phyloP scores from a whole-genome alignment of 1,140 invertebrate genomes.

The Psilanteris sp. region DNA sequence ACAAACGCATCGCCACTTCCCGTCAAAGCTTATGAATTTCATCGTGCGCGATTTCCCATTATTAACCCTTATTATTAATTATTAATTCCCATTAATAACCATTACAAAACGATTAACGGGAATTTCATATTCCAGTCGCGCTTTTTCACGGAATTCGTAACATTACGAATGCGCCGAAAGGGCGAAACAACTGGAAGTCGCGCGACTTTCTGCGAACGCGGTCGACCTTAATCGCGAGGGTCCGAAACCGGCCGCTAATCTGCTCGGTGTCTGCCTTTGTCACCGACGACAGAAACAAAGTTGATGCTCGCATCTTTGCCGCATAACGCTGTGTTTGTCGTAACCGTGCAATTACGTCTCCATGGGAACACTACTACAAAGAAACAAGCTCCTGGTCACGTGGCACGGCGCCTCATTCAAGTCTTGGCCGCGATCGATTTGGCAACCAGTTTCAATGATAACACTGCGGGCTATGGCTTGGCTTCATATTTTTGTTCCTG shows the following conservation, averaged over 20 bases:
- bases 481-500: too few relatives aligned
- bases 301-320: conserved; percentile 60
- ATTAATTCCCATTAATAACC: too few relatives aligned
- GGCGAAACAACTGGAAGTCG: too few relatives aligned
- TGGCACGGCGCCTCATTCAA: conserved; percentile 60
- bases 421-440: conserved; percentile 53
- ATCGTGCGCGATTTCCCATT: too few relatives aligned
- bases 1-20: too few relatives aligned
- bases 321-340: conserved; percentile 61
- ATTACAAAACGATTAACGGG: too few relatives aligned
- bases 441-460: conserved; percentile 49
- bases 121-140: too few relatives aligned
- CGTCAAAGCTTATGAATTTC: too few relatives aligned
- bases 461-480: conserved; percentile 27
- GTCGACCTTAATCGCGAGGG: not conserved
- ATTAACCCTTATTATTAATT: too few relatives aligned
- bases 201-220: too few relatives aligned
- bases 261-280: conserved; percentile 10
- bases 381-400: conserved; percentile 56
- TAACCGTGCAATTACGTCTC: conserved; percentile 62
- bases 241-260: not conserved
- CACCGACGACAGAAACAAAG: conserved; percentile 41
- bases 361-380: conserved; percentile 59
- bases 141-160: too few relatives aligned
- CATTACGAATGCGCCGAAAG: too few relatives aligned